A percentile compares a stretch with the other conserved stretches of the same genome.
Conservation (phyloP, 2,113 vertebrate genomes). For the Bucco capensis region DNA sequence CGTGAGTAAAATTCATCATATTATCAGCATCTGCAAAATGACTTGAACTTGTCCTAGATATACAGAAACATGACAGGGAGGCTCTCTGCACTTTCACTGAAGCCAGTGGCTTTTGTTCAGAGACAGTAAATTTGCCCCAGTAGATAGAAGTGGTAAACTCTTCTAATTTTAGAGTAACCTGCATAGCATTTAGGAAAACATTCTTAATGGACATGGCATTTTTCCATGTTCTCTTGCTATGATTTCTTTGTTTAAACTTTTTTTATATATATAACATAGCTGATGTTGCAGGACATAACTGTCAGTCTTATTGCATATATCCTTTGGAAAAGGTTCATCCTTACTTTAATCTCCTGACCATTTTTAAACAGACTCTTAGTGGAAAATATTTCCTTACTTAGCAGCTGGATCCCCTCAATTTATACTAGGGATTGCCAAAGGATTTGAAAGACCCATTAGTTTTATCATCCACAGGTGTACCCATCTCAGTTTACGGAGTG, state of each 20-base stretch:
- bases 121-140: neutral
- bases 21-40: neutral
- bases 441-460: constrained; percentile 12
- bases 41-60: neutral
- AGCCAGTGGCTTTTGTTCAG: neutral
- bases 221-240: neutral
- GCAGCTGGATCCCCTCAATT: constrained; percentile 21
- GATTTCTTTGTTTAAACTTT: neutral
- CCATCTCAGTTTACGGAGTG: constrained; percentile 2
- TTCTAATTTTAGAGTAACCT: constrained; percentile 28
- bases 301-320: neutral
- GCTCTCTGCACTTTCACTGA: neutral
- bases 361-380: constrained; percentile 21
- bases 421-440: constrained; percentile 22
- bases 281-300: neutral
- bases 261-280: neutral
- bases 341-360: neutral
- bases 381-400: constrained; percentile 39
- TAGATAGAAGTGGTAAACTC: neutral
- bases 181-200: neutral
- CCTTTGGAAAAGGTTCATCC: neutral
- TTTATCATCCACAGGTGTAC: constrained; percentile 18
- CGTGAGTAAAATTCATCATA: neutral
- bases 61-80: neutral
- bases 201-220: neutral